Evolutionary conservation across 2,888 invertebrate species (phyloP).

Genomic region (Drosophila incognita): DNA sequence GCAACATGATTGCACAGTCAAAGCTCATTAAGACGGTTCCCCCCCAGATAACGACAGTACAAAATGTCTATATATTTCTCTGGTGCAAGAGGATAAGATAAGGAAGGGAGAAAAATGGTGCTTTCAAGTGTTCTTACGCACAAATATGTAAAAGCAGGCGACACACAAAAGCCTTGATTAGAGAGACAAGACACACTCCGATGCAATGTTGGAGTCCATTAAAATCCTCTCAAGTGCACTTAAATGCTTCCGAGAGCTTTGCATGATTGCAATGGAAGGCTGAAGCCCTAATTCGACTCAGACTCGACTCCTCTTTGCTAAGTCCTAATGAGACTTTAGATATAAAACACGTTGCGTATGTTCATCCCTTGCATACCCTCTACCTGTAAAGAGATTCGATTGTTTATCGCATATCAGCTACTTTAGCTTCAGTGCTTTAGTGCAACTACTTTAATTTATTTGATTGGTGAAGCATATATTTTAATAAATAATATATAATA

Average conservation of each 20-base stretch:
- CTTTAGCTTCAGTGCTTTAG: too few species aligned
- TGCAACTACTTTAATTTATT: conserved; percentile 13
- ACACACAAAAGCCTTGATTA: conserved; percentile 70
- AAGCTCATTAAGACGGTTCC: conserved; percentile 49
- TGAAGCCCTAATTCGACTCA: conserved; percentile 24
- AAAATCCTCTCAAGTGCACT: conserved; percentile 81
- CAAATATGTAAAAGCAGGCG: conserved; percentile 26
- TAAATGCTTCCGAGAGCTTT: conserved; percentile 78
- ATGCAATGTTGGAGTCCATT: conserved; percentile 67
- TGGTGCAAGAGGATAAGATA: neutral
- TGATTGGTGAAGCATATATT: neutral
- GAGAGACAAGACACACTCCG: conserved; percentile 60
- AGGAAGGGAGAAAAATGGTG: neutral
- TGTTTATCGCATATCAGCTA: neutral
- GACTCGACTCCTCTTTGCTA: conserved; percentile 1
- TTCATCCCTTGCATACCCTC: conserved; percentile 16
- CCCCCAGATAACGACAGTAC: conserved; percentile 29
- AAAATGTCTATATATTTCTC: conserved; percentile 10
- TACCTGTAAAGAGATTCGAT: neutral
- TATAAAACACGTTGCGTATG: conserved; percentile 36
- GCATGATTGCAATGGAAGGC: conserved; percentile 30
- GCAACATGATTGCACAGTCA: conserved; percentile 57
- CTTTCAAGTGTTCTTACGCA: conserved; percentile 27
- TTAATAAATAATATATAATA: too few species aligned
- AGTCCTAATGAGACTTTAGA: conserved; percentile 48